Evolutionary conservation across 2,888 invertebrate genomes (phyloP).

Genomic region (Tholera decimalis): DNA sequence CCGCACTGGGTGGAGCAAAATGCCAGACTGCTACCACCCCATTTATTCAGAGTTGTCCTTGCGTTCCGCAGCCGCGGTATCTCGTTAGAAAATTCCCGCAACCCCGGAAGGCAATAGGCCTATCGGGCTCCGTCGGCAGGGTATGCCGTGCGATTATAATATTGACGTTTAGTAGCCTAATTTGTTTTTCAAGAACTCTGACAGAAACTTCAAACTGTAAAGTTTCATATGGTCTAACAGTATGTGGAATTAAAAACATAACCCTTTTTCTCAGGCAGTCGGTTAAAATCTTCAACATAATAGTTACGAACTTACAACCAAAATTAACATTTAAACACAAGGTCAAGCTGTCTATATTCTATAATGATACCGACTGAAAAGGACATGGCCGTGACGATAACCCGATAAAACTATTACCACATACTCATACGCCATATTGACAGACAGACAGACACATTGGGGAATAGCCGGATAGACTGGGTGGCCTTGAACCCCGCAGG

Average conservation of each 20-base stretch:
- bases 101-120: too few relatives aligned
- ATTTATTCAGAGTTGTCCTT: too few relatives aligned
- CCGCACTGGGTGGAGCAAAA: too few relatives aligned
- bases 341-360: neutral
- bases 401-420: constrained; percentile 34
- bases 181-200: neutral
- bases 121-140: too few relatives aligned
- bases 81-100: too few relatives aligned
- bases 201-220: neutral
- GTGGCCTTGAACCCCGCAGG: constrained; percentile 71
- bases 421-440: neutral
- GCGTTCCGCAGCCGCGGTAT: too few relatives aligned
- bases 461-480: constrained; percentile 53
- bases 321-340: constrained; percentile 10
- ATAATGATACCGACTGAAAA: constrained; percentile 12
- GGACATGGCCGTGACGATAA: constrained; percentile 27
- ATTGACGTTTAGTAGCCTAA: neutral
- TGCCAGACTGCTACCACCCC: too few relatives aligned
- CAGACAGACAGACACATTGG: constrained; percentile 52
- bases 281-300: neutral
- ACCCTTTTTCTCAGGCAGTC: too few relatives aligned
- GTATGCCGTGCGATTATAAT: too few relatives aligned
- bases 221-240: neutral
- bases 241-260: too few relatives aligned
- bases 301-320: neutral